Conservation (phyloP, 2,797 vertebrate genomes). For the Acanthornis magna region DNA sequence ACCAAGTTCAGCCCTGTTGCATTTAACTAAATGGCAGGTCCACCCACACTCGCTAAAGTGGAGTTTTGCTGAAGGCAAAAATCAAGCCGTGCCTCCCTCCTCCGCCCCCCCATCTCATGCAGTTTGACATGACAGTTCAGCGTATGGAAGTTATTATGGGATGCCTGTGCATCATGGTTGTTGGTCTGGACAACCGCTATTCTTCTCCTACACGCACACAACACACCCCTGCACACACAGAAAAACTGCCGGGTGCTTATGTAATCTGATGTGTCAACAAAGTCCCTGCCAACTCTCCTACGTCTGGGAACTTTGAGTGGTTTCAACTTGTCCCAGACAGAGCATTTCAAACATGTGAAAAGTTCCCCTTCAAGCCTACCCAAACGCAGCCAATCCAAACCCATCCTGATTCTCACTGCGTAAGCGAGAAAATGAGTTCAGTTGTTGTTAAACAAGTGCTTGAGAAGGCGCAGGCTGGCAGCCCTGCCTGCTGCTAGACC, state of each 20-base stretch:
- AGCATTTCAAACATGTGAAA: background rate
- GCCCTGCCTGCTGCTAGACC: background rate
- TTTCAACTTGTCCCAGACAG: slow-evolving; percentile 20
- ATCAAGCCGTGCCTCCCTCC: background rate
- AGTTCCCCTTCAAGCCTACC: background rate
- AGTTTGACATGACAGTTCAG: slow-evolving; percentile 20
- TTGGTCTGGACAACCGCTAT: background rate
- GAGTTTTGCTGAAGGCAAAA: slow-evolving; percentile 12
- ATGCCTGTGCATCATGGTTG: slow-evolving; percentile 25
- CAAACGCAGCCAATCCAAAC: background rate
- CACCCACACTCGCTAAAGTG: background rate
- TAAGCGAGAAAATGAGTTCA: slow-evolving; percentile 8
- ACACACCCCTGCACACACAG: slow-evolving; percentile 18
- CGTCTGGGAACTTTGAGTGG: background rate
- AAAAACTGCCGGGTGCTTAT: background rate
- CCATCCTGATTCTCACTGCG: background rate
- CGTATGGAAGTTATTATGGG: slow-evolving; percentile 24
- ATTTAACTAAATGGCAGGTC: background rate
- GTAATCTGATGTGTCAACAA: slow-evolving; percentile 53
- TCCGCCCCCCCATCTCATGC: background rate
- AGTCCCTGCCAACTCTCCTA: slow-evolving; percentile 43
- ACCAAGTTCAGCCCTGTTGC: background rate
- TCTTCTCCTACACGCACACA: slow-evolving; percentile 53
- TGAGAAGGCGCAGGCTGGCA: background rate
- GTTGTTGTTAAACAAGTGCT: background rate